Conservation (phyloP, 2,113 vertebrate genomes). For the Ptilorrhoa leucosticta region DNA sequence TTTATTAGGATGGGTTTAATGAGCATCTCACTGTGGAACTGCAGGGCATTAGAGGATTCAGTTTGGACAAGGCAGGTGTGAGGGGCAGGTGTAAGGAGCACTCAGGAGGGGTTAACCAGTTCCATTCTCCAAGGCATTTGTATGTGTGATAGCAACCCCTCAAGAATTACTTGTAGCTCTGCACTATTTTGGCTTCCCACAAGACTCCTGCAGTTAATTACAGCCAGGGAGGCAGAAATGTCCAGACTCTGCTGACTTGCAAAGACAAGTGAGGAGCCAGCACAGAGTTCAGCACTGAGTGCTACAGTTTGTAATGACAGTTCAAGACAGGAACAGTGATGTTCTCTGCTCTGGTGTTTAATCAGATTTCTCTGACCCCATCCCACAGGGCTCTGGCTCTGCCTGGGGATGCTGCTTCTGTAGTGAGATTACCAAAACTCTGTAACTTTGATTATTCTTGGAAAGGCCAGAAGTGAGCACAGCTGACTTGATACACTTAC, state of each 20-base stretch:
- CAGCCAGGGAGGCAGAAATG: not conserved
- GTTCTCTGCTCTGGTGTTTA: not conserved
- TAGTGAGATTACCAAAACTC: not conserved
- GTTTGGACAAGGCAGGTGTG: not conserved
- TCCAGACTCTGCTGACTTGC: constrained; percentile 13
- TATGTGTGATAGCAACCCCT: not conserved
- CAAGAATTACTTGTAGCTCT: not conserved
- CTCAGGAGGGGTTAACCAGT: not conserved
- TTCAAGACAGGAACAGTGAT: not conserved
- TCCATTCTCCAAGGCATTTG: not conserved
- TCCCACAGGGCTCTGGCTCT: not conserved
- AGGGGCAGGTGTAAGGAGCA: not conserved
- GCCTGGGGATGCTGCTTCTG: not conserved
- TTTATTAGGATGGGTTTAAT: not conserved
- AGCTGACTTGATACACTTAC: not conserved
- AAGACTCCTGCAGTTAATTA: not conserved
- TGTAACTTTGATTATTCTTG: not conserved
- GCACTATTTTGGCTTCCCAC: not conserved
- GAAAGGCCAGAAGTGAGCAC: not conserved
- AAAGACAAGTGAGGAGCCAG: constrained; percentile 13
- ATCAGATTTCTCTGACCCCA: not conserved
- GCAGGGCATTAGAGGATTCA: not conserved
- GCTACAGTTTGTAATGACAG: not conserved
- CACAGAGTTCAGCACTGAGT: not conserved
- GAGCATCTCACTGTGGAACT: not conserved